These are phyloP conservation scores for Campoletis raptor DNA, from an alignment of 2,888 invertebrate species.

Conservation along the genomic window DNA sequence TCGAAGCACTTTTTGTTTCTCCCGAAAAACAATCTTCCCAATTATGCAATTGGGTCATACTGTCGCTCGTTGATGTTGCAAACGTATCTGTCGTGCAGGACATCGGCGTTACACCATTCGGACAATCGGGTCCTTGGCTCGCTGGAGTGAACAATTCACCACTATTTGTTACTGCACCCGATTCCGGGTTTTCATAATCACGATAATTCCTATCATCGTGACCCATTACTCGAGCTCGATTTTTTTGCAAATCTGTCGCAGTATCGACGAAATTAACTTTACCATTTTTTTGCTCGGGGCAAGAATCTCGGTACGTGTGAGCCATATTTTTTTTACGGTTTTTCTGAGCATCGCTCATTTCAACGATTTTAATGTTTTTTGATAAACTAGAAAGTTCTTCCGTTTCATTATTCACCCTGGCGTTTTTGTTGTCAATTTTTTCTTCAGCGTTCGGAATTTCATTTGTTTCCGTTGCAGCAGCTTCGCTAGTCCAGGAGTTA, in stretches of 20 bases:
- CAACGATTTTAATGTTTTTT: conserved; percentile 33
- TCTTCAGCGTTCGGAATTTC: neutral
- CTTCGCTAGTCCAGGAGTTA: conserved; percentile 38
- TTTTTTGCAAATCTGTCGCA: conserved; percentile 67
- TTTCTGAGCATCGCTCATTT: conserved; percentile 72
- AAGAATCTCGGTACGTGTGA: conserved; percentile 52
- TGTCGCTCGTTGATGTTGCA: conserved; percentile 77
- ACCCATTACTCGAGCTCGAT: conserved; percentile 69
- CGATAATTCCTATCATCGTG: conserved; percentile 65
- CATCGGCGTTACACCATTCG: conserved; percentile 79
- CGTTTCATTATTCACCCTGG: neutral
- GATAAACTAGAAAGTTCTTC: neutral
- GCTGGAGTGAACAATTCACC: conserved; percentile 25
- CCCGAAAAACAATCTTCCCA: conserved; percentile 75
- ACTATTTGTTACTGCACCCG: neutral
- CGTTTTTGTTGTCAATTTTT: conserved; percentile 5
- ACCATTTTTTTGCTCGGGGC: neutral
- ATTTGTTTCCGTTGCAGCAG: neutral
- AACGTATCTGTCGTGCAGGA: conserved; percentile 83
- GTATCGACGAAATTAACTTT: conserved; percentile 67
- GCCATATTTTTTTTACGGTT: conserved; percentile 76
- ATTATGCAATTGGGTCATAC: conserved; percentile 73
- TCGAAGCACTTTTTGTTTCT: conserved; percentile 73
- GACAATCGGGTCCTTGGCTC: conserved; percentile 27
- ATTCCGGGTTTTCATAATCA: conserved; percentile 37